Evolutionary conservation across 2,113 vertebrate species (phyloP).

Genomic region (Mus pahari): DNA sequence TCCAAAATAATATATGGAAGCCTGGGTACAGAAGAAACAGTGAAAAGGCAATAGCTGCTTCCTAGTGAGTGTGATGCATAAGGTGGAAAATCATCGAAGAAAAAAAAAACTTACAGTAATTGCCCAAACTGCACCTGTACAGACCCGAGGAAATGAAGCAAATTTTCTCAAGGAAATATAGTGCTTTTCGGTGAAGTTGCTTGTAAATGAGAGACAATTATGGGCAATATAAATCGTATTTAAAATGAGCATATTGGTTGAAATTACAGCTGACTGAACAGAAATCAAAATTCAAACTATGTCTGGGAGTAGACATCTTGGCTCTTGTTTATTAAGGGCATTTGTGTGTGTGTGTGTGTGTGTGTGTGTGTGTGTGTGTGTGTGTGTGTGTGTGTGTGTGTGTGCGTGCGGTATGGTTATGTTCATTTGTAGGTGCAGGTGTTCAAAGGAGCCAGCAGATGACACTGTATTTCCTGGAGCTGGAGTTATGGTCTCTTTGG

Average conservation of each 20-base stretch:
- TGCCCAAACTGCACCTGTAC: constrained; percentile 52
- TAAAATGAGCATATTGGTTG: not conserved
- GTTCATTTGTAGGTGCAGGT: not conserved
- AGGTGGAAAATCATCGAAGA: constrained; percentile 55
- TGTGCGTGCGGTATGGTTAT: no score
- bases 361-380: not conserved
- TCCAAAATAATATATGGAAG: constrained; percentile 73
- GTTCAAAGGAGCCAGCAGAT: not conserved
- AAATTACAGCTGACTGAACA: constrained; percentile 7
- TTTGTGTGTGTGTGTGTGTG: not conserved
- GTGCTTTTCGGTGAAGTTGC: constrained; percentile 1
- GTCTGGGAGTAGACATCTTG: not conserved
- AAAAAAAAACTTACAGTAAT: constrained; percentile 52
- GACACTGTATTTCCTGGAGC: not conserved
- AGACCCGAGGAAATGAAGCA: constrained; percentile 30
- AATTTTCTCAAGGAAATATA: constrained; percentile 18
- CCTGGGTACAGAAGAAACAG: constrained; percentile 28
- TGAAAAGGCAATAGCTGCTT: constrained; percentile 34
- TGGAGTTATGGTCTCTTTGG: not conserved
- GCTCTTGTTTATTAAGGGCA: not conserved
- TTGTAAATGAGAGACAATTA: constrained; percentile 33
- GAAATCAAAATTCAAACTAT: not conserved
- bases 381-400: no score
- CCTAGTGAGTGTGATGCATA: constrained; percentile 56
- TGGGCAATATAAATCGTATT: not conserved